Evolutionary conservation across 2,797 vertebrate species (phyloP).

Genomic region (Siniperca obscura): DNA sequence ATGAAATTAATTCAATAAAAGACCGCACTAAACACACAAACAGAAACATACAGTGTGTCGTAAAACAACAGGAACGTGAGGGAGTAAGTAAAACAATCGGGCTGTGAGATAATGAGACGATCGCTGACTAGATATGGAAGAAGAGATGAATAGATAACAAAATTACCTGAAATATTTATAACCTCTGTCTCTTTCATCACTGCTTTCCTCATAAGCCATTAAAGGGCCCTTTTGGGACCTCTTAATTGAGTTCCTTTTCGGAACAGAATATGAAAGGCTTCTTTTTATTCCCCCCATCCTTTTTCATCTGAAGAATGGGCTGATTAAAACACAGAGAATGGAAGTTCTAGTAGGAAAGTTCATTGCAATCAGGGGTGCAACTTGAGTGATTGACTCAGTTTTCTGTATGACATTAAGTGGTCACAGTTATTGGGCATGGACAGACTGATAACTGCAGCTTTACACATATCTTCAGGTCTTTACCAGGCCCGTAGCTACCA

Average conservation of each 20-base stretch:
- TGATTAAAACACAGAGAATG: slow-evolving; percentile 77
- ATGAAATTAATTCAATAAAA: slow-evolving; percentile 30
- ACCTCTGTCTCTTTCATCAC: slow-evolving; percentile 82
- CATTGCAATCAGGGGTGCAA: slow-evolving; percentile 69
- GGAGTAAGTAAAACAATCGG: slow-evolving; percentile 67
- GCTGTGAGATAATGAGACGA: slow-evolving; percentile 77
- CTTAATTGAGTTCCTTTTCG: slow-evolving; percentile 85
- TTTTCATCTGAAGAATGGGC: slow-evolving; percentile 76
- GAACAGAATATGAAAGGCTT: slow-evolving; percentile 83
- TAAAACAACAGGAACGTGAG: slow-evolving; percentile 46
- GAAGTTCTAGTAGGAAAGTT: slow-evolving; percentile 70
- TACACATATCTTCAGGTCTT: slow-evolving; percentile 13
- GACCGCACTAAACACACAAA: slow-evolving; percentile 10
- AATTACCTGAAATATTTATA: slow-evolving; percentile 88
- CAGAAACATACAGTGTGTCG: slow-evolving; percentile 37
- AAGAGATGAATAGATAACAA: slow-evolving; percentile 81
- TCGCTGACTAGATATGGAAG: slow-evolving; percentile 66
- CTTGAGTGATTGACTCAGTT: slow-evolving; percentile 64
- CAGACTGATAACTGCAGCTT: slow-evolving; percentile 25
- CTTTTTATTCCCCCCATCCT: slow-evolving; percentile 59
- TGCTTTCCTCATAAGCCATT: slow-evolving; percentile 80
- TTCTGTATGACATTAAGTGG: slow-evolving; percentile 60
- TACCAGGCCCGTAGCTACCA: background rate
- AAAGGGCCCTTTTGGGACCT: slow-evolving; percentile 80
- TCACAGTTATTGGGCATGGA: slow-evolving; percentile 47